Conservation (phyloP, 1,140 invertebrate species). For the Oppia nitens region DNA sequence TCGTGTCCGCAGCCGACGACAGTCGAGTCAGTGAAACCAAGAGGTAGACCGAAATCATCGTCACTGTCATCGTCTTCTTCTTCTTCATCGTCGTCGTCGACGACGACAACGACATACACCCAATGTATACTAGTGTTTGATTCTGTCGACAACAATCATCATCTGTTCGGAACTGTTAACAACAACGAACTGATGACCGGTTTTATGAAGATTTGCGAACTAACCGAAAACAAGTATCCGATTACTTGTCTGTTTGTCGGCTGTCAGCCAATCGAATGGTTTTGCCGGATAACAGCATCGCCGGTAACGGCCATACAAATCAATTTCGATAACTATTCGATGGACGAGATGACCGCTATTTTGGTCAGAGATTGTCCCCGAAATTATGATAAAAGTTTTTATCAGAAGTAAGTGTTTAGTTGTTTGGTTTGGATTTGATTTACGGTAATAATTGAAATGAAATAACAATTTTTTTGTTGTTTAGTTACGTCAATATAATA, state of each 20-base stretch:
- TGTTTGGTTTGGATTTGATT: neutral
- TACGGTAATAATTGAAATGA: neutral
- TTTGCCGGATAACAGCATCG: neutral
- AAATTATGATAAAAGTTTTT: neutral
- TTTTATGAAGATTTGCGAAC: neutral
- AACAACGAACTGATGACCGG: neutral
- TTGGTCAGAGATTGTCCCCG: neutral
- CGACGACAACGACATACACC: neutral
- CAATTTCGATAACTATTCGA: neutral
- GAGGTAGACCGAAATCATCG: too few relatives aligned
- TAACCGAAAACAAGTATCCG: neutral
- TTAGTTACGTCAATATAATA: constrained; percentile 10
- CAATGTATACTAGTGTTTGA: neutral
- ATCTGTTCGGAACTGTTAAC: neutral
- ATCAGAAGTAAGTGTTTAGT: neutral
- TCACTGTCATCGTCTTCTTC: too few relatives aligned
- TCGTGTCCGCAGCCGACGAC: too few relatives aligned
- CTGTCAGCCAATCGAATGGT: constrained; percentile 4
- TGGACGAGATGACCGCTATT: neutral
- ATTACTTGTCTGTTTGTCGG: neutral
- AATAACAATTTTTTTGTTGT: neutral
- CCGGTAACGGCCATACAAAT: neutral
- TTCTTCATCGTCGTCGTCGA: neutral
- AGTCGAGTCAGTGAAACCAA: neutral
- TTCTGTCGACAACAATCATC: neutral